A percentile compares a stretch with the other conserved stretches of the same genome.
phyloP scores from a whole-genome alignment of 2,888 invertebrate species.

The Yponomeuta sedellus region DNA sequence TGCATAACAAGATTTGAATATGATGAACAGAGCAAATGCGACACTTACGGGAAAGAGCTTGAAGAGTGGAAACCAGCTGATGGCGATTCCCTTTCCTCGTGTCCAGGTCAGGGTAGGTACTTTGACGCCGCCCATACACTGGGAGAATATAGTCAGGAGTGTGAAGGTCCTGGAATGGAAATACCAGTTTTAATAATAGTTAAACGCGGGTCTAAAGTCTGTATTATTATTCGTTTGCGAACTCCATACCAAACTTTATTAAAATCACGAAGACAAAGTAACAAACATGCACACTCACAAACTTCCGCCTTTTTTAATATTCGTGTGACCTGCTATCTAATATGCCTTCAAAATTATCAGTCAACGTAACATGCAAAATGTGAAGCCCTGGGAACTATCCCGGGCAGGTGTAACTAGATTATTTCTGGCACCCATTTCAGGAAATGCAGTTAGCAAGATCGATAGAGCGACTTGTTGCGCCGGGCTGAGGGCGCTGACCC shows the following conservation, averaged over 20 bases:
- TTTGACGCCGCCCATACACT: constrained; percentile 81
- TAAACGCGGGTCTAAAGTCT: no score
- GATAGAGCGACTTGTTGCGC: constrained; percentile 4
- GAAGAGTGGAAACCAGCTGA: constrained; percentile 82
- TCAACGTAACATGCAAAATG: neutral
- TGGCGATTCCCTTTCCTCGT: constrained; percentile 71
- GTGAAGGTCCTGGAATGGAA: constrained; percentile 78
- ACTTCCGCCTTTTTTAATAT: no score
- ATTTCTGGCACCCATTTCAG: neutral
- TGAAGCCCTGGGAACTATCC: neutral
- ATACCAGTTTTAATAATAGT: neutral
- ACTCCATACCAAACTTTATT: no score
- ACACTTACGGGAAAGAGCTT: constrained; percentile 85
- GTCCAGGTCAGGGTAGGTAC: constrained; percentile 78
- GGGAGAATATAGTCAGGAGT: constrained; percentile 86
- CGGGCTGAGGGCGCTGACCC: constrained; percentile 7
- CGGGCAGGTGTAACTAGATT: neutral
- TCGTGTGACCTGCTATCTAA: no score
- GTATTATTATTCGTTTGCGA: no score
- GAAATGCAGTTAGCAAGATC: constrained; percentile 9
- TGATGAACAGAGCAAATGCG: no score
- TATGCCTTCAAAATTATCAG: neutral
- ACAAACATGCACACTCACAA: no score
- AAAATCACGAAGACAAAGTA: no score
- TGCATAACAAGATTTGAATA: no score